phyloP scores from a whole-genome alignment of 2,113 vertebrate species.

The Apteryx owenii region DNA sequence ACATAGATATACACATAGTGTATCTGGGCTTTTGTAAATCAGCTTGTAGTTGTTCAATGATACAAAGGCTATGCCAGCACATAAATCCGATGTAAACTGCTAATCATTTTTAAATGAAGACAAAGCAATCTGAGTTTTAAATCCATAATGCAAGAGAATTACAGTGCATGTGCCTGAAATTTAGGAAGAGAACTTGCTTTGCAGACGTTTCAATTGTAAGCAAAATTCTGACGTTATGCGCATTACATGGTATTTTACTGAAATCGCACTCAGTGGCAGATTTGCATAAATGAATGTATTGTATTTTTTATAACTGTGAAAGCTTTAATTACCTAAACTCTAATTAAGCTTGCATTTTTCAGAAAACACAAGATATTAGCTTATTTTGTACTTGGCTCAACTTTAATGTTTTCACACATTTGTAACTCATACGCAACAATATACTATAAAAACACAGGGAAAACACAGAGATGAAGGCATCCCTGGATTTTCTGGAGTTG shows the following conservation, averaged over 20 bases:
- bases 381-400: slow-evolving; percentile 72
- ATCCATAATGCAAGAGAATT: slow-evolving; percentile 57
- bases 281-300: slow-evolving; percentile 75
- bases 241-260: slow-evolving; percentile 70
- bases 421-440: slow-evolving; percentile 56
- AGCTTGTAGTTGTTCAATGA: slow-evolving; percentile 62
- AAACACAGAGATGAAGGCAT: slow-evolving; percentile 47
- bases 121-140: slow-evolving; percentile 68
- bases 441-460: slow-evolving; percentile 53
- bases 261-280: slow-evolving; percentile 66
- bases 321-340: slow-evolving; percentile 77
- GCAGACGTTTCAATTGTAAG: slow-evolving; percentile 60
- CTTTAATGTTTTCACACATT: slow-evolving; percentile 66
- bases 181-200: slow-evolving; percentile 54
- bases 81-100: slow-evolving; percentile 65
- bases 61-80: slow-evolving; percentile 39
- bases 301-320: slow-evolving; percentile 73
- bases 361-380: slow-evolving; percentile 73
- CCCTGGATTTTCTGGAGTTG: slow-evolving; percentile 41
- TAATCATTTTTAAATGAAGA: slow-evolving; percentile 73
- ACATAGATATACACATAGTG: slow-evolving; percentile 9
- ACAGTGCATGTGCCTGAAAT: slow-evolving; percentile 35
- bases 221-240: slow-evolving; percentile 54
- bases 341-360: slow-evolving; percentile 76
- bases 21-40: slow-evolving; percentile 64